A percentile compares a stretch with the other conserved stretches of the same genome.
Conservation (phyloP, 92 coral and sea anemone genomes). For the Palythoa caribaeorum region DNA sequence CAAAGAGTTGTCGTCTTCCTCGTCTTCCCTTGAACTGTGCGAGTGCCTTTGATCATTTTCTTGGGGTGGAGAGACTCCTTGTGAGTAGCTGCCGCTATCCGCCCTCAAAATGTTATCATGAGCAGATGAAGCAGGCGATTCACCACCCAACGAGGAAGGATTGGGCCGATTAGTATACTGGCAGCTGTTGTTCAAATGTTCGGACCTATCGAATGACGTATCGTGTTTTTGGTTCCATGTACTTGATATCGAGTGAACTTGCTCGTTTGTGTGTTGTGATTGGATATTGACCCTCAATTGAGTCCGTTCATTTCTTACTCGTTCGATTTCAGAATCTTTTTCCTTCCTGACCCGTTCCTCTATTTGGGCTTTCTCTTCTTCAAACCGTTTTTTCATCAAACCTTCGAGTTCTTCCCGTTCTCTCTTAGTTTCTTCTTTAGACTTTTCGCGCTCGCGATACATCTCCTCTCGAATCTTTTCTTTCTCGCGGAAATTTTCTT, state of each 20-base stretch:
- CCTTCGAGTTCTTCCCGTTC: slow-evolving; percentile 40
- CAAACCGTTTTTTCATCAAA: slow-evolving; percentile 33
- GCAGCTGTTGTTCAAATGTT: neutral
- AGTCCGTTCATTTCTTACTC: neutral
- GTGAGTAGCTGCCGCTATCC: neutral
- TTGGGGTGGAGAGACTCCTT: neutral
- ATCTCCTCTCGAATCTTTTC: slow-evolving; percentile 70
- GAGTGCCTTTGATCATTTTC: neutral
- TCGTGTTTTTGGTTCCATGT: neutral
- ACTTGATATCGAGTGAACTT: neutral
- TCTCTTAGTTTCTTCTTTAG: slow-evolving; percentile 51
- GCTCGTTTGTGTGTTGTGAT: slow-evolving; percentile 3
- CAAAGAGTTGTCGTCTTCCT: slow-evolving; percentile 8
- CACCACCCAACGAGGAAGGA: neutral
- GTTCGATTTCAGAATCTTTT: slow-evolving; percentile 32
- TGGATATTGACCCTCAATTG: neutral
- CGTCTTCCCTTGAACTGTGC: neutral
- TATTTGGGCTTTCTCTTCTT: slow-evolving; percentile 54
- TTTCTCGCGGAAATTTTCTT: slow-evolving; percentile 68
- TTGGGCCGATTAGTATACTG: neutral
- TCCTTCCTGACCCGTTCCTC: slow-evolving; percentile 33
- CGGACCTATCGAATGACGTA: neutral
- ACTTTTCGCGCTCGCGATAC: slow-evolving; percentile 43
- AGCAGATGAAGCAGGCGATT: neutral
- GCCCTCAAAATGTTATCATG: neutral